Percentiles rank a stretch among this genome's conserved stretches.
These are phyloP conservation scores for Cassiopea andromeda DNA, from an alignment of 30 jellyfish, hydroid and myxozoan species.

Conservation along the genomic window DNA sequence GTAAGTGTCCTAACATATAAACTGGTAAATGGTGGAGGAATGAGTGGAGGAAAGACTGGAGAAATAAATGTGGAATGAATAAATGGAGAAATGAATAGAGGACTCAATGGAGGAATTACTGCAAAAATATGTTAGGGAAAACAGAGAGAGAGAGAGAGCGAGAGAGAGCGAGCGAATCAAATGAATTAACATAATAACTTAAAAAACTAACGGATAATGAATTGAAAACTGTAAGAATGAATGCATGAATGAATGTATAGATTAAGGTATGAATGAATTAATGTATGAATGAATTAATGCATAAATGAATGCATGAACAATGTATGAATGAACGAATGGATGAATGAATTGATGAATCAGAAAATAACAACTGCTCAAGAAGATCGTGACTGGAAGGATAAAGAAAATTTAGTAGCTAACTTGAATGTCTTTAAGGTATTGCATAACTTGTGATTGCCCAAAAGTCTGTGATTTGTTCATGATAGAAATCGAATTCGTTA, in stretches of 20 bases:
- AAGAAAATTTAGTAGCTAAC: slow-evolving; percentile 15
- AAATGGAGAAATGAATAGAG: not conserved
- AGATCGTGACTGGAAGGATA: too few species aligned
- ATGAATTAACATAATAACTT: not conserved
- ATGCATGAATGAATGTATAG: not conserved
- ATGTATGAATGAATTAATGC: not conserved
- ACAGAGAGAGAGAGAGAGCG: not conserved
- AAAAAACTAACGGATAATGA: not conserved
- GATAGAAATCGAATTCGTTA: slow-evolving; percentile 55
- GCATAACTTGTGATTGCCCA: slow-evolving; percentile 60
- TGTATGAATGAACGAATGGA: not conserved
- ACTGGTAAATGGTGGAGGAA: not conserved
- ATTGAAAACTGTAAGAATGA: not conserved
- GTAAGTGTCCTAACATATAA: not conserved
- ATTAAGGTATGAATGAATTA: not conserved
- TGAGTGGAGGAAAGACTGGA: not conserved
- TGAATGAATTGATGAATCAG: not conserved
- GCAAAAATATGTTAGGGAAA: not conserved
- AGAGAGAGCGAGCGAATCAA: not conserved
- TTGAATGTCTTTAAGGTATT: slow-evolving; percentile 69
- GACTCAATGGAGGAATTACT: not conserved
- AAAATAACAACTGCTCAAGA: not conserved
- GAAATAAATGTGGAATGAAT: not conserved
- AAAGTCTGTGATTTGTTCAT: slow-evolving; percentile 62
- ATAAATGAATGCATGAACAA: not conserved